Percentiles rank a stretch among this genome's conserved stretches.
Evolutionary conservation across 2,797 vertebrate species (phyloP).

Genomic region (Ctenopoma multispine): DNA sequence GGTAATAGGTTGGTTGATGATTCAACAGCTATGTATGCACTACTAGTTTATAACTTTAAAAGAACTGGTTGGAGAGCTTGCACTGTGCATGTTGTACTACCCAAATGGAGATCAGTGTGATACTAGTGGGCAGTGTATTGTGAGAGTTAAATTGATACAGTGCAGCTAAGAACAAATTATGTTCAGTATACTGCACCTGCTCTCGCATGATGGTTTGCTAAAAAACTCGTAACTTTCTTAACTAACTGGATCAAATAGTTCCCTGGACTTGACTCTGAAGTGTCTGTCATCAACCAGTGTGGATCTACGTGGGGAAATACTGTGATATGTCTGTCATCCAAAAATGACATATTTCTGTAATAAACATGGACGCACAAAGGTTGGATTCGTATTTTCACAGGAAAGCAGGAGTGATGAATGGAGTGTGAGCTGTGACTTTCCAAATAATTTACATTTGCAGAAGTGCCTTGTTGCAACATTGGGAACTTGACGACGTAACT

Average conservation of each 20-base stretch:
- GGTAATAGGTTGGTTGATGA: too few relatives aligned
- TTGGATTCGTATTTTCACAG: not conserved
- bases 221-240: not conserved
- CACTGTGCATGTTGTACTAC: too few relatives aligned
- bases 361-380: not conserved
- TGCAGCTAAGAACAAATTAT: slow-evolving; percentile 38
- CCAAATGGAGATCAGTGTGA: too few relatives aligned
- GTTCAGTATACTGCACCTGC: not conserved
- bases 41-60: too few relatives aligned
- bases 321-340: too few relatives aligned
- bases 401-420: not conserved
- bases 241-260: not conserved
- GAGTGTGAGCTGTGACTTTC: not conserved
- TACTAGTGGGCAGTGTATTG: too few relatives aligned
- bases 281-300: slow-evolving; percentile 1
- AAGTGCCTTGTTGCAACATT: slow-evolving; percentile 32
- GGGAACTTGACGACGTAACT: slow-evolving; percentile 10
- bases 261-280: too few relatives aligned
- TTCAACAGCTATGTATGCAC: too few relatives aligned
- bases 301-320: too few relatives aligned
- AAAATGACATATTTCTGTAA: not conserved
- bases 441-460: slow-evolving; percentile 15
- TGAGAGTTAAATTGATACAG: not conserved
- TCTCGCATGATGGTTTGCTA: not conserved
- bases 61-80: too few relatives aligned